Base-by-base conservation (phyloP, 2,113 vertebrate species). In the Anarrhichthys ocellatus region DNA sequence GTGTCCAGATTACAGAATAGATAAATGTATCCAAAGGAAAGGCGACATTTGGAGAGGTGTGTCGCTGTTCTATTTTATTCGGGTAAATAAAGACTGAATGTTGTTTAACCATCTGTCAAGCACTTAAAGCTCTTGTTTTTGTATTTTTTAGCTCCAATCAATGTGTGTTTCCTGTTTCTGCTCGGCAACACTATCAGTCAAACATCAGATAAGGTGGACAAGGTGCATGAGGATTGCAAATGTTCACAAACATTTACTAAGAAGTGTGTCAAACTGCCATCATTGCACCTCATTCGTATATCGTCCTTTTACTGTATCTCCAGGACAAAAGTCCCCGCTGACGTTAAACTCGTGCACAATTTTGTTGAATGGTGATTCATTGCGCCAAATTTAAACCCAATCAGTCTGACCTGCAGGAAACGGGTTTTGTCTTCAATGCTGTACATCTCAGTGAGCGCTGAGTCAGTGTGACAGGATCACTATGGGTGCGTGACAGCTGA, bases 341-440 rank as follows among this genome's bases (percentile, higher is more conserved):
- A 82, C 65, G 77, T 84, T 66, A 63, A 13, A 61, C 76, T 83
- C 73, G 58, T 82, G 56, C 48, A 81, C 54, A 34, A 2, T 81
- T 83, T 73, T 77, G 78, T 32, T 83, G 70, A 86, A 75, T 59
- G 52, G 77, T 89, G 90, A 92, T 86, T 90, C 84, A 89, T 18
- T 62, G 81, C 81, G 64, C 86, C 80, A 86, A 74, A 85, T 86
- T 78, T 75, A 85, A 67, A 75, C 61, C 61, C 54, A 81, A 80
- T 83, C 78, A 67, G 76, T 77, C 62, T 70, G 40, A 85, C 80
- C 79, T 82, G 81, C 76, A 85, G 83, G 76, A 91, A 87, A 81
- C 73, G 52, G 84, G 73, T 70, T 88, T 85, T 85, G 84, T 88
- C 73, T 81, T 71, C 71, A 73, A 5, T 42, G 68, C 38, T 20